Evolutionary conservation across 2,113 vertebrate species (phyloP).

Genomic region (Scytalopus superciliaris): DNA sequence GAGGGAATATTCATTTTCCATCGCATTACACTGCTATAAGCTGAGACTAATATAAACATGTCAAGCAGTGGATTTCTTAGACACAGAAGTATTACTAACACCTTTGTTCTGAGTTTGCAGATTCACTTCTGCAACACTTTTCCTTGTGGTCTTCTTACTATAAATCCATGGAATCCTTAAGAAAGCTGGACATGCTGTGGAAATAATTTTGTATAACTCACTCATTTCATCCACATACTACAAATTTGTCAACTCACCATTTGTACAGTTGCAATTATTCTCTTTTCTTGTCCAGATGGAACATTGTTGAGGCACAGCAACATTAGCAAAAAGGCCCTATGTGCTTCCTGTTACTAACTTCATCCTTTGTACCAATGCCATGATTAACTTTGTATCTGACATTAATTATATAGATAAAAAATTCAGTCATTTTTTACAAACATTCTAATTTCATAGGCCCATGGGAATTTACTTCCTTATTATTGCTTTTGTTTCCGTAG

Average conservation of each 20-base stretch:
- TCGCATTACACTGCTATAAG: too few relatives aligned
- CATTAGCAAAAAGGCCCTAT: neutral
- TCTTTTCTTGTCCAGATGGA: neutral
- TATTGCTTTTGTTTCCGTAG: neutral
- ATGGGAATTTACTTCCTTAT: neutral
- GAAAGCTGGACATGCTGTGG: neutral
- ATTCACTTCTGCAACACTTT: neutral
- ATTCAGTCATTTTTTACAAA: neutral
- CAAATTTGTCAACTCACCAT: neutral
- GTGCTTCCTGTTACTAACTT: constrained; percentile 1
- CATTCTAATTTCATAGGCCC: neutral
- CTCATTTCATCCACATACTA: neutral
- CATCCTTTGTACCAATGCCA: neutral
- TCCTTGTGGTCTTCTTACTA: neutral
- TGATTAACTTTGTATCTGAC: constrained; percentile 36
- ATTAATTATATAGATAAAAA: neutral
- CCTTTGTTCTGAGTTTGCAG: neutral
- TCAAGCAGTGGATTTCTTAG: neutral
- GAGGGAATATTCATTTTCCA: neutral
- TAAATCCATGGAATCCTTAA: neutral
- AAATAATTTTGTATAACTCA: neutral
- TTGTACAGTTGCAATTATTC: neutral
- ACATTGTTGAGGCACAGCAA: neutral
- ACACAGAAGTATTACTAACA: neutral
- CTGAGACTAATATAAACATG: neutral